phyloP scores from a whole-genome alignment of 2,113 vertebrate species.

The Cnemophilus loriae region DNA sequence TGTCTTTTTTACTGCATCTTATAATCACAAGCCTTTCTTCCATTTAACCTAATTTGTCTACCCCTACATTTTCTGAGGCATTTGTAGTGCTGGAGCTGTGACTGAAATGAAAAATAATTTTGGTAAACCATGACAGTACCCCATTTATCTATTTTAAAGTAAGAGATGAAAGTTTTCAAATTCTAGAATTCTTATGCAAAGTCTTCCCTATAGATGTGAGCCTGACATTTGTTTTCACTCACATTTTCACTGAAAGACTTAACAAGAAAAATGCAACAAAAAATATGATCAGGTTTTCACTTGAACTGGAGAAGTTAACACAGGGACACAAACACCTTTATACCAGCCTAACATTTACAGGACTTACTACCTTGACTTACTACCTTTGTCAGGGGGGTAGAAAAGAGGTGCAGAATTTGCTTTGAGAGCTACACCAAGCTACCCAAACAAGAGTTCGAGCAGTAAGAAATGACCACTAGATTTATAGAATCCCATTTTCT shows the following conservation, averaged over 20 bases:
- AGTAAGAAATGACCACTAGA: not conserved
- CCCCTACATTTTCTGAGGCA: not conserved
- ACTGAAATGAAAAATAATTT: not conserved
- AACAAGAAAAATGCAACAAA: not conserved
- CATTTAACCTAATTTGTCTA: not conserved
- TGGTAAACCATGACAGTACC: not conserved
- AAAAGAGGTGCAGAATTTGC: not conserved
- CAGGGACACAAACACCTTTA: not conserved
- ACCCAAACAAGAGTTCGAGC: not conserved
- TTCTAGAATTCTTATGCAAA: not conserved
- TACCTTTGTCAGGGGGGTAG: not conserved
- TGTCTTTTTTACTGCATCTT: not conserved
- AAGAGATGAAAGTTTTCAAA: not conserved
- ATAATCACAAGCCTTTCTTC: not conserved
- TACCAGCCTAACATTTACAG: not conserved
- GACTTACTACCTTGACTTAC: not conserved
- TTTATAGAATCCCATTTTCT: not conserved
- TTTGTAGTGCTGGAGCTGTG: not conserved
- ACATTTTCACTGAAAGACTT: not conserved
- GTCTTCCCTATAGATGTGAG: not conserved
- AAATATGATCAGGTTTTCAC: not conserved
- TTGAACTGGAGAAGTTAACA: not conserved
- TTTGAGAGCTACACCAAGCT: not conserved
- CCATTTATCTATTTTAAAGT: not conserved
- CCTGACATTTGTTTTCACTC: not conserved